Evolutionary conservation across 2,113 vertebrate species (phyloP).

Genomic region (Python bivittatus): DNA sequence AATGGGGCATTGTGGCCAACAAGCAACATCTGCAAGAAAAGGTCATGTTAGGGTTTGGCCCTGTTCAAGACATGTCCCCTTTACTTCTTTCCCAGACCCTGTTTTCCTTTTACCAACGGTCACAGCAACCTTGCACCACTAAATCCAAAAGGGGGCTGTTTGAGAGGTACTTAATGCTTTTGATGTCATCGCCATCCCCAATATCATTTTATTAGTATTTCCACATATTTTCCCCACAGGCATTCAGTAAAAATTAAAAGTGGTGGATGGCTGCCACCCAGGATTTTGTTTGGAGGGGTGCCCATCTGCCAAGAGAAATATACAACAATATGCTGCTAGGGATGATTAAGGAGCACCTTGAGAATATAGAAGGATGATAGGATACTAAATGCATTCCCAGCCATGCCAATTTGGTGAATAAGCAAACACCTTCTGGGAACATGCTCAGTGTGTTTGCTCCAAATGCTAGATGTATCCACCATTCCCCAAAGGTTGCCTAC

Average conservation of each 20-base stretch:
- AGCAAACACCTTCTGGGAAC: neutral
- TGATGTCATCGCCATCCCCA: neutral
- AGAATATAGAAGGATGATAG: neutral
- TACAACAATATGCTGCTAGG: neutral
- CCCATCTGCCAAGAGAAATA: neutral
- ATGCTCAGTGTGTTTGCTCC: neutral
- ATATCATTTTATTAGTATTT: neutral
- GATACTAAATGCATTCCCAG: neutral
- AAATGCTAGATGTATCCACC: neutral
- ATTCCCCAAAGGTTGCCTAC: neutral
- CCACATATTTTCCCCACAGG: neutral
- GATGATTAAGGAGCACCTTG: neutral
- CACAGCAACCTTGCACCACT: neutral
- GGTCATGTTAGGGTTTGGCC: too few relatives aligned
- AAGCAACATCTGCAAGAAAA: neutral
- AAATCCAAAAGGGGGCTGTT: neutral
- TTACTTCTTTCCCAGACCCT: neutral
- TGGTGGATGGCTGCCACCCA: neutral
- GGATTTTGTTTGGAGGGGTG: neutral
- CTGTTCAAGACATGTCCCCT: neutral
- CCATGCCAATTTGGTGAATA: neutral
- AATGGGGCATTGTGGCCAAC: too few relatives aligned
- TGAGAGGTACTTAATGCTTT: neutral
- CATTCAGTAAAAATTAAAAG: neutral
- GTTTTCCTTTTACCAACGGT: neutral